These are phyloP conservation scores for Stenurella melanura DNA, from an alignment of 2,888 invertebrate species.

Conservation along the genomic window DNA sequence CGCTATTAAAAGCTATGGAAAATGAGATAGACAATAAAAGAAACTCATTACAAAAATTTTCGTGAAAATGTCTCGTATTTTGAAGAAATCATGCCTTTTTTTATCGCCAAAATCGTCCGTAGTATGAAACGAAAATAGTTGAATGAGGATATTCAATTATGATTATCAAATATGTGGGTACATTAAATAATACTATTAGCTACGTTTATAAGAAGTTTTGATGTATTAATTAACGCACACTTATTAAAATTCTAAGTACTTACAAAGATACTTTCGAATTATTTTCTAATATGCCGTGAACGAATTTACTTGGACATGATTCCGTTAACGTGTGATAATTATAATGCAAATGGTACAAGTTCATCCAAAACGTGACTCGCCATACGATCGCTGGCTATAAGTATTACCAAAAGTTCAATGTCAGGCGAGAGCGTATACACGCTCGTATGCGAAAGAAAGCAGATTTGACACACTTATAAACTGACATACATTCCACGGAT, in stretches of 20 bases:
- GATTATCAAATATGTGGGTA: too few relatives aligned
- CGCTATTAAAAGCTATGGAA: too few relatives aligned
- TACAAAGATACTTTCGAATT: not conserved
- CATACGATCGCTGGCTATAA: not conserved
- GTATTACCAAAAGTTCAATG: constrained; percentile 30
- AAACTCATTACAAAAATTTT: too few relatives aligned
- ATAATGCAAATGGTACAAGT: constrained; percentile 12
- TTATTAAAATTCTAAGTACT: not conserved
- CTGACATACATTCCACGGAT: constrained; percentile 33
- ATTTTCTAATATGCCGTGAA: not conserved
- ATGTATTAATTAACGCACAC: not conserved
- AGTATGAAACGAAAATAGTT: too few relatives aligned
- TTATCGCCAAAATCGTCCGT: too few relatives aligned
- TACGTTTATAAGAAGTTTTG: too few relatives aligned
- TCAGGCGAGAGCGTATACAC: not conserved
- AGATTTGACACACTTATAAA: constrained; percentile 38
- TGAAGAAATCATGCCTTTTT: too few relatives aligned
- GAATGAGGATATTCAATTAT: too few relatives aligned
- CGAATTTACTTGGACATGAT: not conserved
- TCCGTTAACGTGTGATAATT: not conserved
- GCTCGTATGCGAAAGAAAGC: constrained; percentile 10
- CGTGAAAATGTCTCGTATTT: too few relatives aligned
- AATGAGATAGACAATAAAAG: too few relatives aligned
- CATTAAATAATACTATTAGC: too few relatives aligned
- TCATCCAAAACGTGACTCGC: constrained; percentile 19